Evolutionary conservation across 2,113 vertebrate genomes (phyloP), one percentile per base, ranked within the genome.

Genomic region (Suncus etruscus): DNA sequence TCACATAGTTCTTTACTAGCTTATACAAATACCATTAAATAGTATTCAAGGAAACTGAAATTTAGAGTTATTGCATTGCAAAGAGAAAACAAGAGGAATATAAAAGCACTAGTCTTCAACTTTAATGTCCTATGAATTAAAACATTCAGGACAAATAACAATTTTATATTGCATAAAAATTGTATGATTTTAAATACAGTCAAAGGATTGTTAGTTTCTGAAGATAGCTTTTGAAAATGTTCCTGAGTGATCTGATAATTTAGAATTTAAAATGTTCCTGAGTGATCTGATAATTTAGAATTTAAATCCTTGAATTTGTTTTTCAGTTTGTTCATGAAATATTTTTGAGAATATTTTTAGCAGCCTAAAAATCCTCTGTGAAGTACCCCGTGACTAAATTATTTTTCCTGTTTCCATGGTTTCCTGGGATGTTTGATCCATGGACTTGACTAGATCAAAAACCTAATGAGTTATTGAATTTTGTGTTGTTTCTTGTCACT

Each of bases 231-330:
- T 66, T 78, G 69, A 29, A 92, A 75, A 22, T 61, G 39, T 86
- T 66, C 8, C 39, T 86, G 25, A 50, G n/a, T 16, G 29, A 89
- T 70, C 29, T 22, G 11, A 83, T 50, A 24, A 32, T 61, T 39
- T 75, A 70, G 2, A 93, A 86, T 95, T 89, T 70, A 93, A 92
- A 69, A n/a, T n/a, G n/a, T 1, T 16, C 20, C 78, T 83, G n/a
- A 85, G 77, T n/a, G n/a, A n/a, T n/a, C n/a, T 39, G 72, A 51
- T 27, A 0, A 39, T n/a, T 16, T 29, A 78, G 50, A 25, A 54
- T 8, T 86, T 1, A 58, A 48, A 39, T 39, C 39, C 10, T 80
- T 32, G 45, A 92, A 75, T 63, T 72, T 66, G 20, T 54, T 79
- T 78, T 88, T 6, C 2, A 32, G 8, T 84, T 94, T 70, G 15